Evolutionary conservation across 2,888 invertebrate species (phyloP), one percentile per base, ranked within the genome.

Genomic region (Lasioglossum malachurum): DNA sequence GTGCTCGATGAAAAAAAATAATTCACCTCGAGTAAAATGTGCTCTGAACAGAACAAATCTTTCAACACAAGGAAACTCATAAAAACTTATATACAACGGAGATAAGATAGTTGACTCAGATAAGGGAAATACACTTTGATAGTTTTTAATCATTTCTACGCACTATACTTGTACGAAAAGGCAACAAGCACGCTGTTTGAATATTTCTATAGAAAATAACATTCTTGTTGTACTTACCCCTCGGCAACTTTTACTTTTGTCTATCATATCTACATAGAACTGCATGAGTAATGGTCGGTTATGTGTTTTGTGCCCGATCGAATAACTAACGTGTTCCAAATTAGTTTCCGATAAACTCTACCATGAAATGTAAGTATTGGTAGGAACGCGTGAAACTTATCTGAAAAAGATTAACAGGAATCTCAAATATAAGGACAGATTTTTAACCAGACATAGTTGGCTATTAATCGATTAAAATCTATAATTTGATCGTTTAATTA

Each of bases 221-320:
- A n/a, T 41, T 38, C 53, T 57, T 4, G 4, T 27, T 38, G 10
- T n/a, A 93, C 94, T 91, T 82, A 95, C 95, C 94, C 93, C 93
- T 93, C 94, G 92, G 84, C 93, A 93, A 88, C 93, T 93, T 91
- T 95, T 95, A 84, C 91, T 93, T 92, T 95, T 94, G 89, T 94
- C 93, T 90, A 94, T 93, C 95, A 95, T 95, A 85, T 88, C 85
- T 85, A 85, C 80, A 71, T 87, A 83, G 57, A 87, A 87, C 80
- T 87, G 83, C 80, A 81, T 80, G 44, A 60, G 77, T 72, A 35
- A 75, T 80, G 67, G 60, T 75, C 44, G 27, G 27, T 57, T 41
- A 19, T 31, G n/a, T 77, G 27, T 53, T 75, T 75, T 14, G 46
- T 64, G 60, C 23, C 53, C 7, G 44, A 53, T 19, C 23, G 23